Evolutionary conservation across 2,797 vertebrate species (phyloP).

Genomic region (Lagodon rhomboides): DNA sequence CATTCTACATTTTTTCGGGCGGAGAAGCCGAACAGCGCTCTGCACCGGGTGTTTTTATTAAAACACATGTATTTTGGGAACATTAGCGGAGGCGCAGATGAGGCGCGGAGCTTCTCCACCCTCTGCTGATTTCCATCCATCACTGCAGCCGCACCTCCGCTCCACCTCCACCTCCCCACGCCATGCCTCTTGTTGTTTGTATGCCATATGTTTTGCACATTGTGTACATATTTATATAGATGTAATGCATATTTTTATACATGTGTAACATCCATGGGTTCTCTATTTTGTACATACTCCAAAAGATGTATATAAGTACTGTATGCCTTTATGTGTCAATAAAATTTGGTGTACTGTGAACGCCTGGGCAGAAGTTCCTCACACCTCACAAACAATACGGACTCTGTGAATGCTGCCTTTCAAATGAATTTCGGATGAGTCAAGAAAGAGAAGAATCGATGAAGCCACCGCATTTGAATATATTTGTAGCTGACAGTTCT

Average conservation of each 20-base stretch:
- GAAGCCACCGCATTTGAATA: not conserved
- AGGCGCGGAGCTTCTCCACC: slow-evolving; percentile 13
- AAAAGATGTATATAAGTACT: slow-evolving; percentile 88
- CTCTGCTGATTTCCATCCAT: slow-evolving; percentile 15
- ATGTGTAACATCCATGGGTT: slow-evolving; percentile 93
- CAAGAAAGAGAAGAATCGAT: not conserved
- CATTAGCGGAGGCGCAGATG: slow-evolving; percentile 11
- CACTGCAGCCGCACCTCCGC: slow-evolving; percentile 24
- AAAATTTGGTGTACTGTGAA: slow-evolving; percentile 89
- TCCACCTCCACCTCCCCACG: slow-evolving; percentile 72
- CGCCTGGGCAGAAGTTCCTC: not conserved
- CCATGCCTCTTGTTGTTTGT: slow-evolving; percentile 89
- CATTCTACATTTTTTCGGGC: slow-evolving; percentile 1
- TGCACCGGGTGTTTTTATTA: not conserved
- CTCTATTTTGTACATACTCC: slow-evolving; percentile 97
- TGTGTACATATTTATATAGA: slow-evolving; percentile 95
- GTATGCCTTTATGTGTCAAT: slow-evolving; percentile 94
- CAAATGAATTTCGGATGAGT: not conserved
- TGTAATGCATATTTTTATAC: slow-evolving; percentile 98
- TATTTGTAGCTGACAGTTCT: not conserved
- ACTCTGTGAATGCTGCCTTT: not conserved
- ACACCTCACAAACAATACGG: not conserved
- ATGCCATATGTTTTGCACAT: slow-evolving; percentile 99
- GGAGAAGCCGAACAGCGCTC: not conserved
- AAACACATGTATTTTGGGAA: not conserved